Percentiles rank a stretch among this genome's conserved stretches.
Evolutionary conservation across 2,113 vertebrate genomes (phyloP).

Genomic region (Epinephelus lanceolatus): DNA sequence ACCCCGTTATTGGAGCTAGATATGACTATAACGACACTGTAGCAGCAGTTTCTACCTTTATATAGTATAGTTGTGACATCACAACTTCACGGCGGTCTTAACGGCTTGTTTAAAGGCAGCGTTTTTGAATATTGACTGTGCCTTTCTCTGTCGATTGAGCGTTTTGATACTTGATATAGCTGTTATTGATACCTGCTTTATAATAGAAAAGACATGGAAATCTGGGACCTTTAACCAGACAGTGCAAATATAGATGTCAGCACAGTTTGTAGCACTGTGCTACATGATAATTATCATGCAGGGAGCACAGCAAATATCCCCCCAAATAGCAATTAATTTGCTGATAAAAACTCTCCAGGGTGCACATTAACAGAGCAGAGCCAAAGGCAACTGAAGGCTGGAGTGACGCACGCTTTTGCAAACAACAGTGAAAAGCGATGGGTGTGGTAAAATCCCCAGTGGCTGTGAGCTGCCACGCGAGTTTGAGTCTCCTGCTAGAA

Average conservation of each 20-base stretch:
- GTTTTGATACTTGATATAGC: too few species aligned
- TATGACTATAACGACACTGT: too few species aligned
- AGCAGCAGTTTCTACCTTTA: too few species aligned
- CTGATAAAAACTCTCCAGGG: not conserved
- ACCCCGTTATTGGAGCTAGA: too few species aligned
- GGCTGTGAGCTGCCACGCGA: not conserved
- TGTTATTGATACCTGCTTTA: too few species aligned
- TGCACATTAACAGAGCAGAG: not conserved
- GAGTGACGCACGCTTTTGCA: constrained; percentile 1
- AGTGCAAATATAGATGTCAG: not conserved
- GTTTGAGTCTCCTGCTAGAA: not conserved
- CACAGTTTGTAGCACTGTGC: not conserved
- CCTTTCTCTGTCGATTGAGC: too few species aligned
- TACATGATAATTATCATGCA: not conserved
- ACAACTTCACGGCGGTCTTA: too few species aligned
- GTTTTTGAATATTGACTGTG: too few species aligned
- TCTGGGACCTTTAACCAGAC: not conserved
- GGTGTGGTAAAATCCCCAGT: constrained; percentile 14
- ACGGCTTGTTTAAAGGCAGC: too few species aligned
- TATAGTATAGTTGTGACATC: too few species aligned
- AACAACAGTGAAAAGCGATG: constrained; percentile 1
- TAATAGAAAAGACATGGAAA: too few species aligned
- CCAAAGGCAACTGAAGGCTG: not conserved
- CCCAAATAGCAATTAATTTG: not conserved
- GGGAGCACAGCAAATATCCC: not conserved